These are phyloP conservation scores for Argyresthia goedartella DNA, from an alignment of 2,888 invertebrate genomes.

Conservation along the genomic window DNA sequence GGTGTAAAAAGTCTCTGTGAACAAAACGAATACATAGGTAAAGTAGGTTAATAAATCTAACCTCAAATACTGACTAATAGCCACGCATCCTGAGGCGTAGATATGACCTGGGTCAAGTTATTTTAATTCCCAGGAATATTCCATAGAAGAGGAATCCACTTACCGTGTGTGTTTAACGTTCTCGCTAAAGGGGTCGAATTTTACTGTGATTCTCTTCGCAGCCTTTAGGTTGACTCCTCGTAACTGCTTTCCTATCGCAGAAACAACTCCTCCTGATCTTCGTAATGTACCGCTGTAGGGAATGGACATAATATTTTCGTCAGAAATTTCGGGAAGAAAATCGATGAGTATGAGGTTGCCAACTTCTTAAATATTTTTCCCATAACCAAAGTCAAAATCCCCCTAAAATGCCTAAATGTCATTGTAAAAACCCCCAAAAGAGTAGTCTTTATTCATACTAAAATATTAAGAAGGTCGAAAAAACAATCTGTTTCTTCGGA, in stretches of 20 bases:
- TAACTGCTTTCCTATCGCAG: conserved; percentile 81
- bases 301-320: conserved; percentile 76
- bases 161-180: conserved; percentile 76
- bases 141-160: neutral
- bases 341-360: conserved; percentile 19
- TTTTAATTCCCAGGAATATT: neutral
- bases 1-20: conserved; percentile 80
- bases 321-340: conserved; percentile 18
- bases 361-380: too few species aligned
- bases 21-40: too few species aligned
- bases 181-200: conserved; percentile 88
- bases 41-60: too few species aligned
- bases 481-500: too few species aligned
- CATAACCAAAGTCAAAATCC: too few species aligned
- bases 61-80: too few species aligned
- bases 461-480: too few species aligned
- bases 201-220: conserved; percentile 80
- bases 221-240: conserved; percentile 81
- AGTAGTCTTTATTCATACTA: too few species aligned
- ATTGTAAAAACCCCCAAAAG: too few species aligned
- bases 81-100: too few species aligned
- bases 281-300: conserved; percentile 76
- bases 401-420: too few species aligned
- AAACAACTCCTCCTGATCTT: conserved; percentile 77
- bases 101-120: neutral